phyloP scores from a whole-genome alignment of 2,888 invertebrate species.

The Lithophane socia region DNA sequence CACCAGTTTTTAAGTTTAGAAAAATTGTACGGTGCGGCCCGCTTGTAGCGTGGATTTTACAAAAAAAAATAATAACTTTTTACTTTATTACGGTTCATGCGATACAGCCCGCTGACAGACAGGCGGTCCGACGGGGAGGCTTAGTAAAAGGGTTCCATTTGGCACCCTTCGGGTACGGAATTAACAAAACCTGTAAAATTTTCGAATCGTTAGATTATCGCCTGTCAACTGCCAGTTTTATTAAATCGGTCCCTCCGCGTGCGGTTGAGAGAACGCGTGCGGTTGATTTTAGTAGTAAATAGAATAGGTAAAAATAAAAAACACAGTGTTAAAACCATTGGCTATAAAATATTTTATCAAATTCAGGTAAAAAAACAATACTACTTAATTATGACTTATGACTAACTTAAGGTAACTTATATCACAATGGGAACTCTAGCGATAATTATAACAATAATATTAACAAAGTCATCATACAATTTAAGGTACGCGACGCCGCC shows the following conservation, averaged over 20 bases:
- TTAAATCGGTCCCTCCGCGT: background rate
- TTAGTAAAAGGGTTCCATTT: too few relatives aligned
- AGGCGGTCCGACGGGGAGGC: too few relatives aligned
- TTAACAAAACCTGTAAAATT: background rate
- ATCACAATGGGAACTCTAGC: conserved; percentile 7
- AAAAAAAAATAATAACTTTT: too few relatives aligned
- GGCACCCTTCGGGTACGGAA: too few relatives aligned
- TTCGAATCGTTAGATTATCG: background rate
- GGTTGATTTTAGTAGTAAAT: background rate
- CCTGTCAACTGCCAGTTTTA: too few relatives aligned
- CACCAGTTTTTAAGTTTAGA: too few relatives aligned
- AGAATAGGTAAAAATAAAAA: background rate
- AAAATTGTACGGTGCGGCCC: background rate
- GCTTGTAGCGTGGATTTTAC: background rate
- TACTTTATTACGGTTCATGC: too few relatives aligned
- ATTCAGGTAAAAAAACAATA: conserved; percentile 14
- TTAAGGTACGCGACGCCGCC: background rate
- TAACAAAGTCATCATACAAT: background rate
- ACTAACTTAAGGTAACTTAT: conserved; percentile 9
- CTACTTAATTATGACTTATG: background rate
- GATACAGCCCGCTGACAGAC: too few relatives aligned
- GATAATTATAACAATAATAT: background rate
- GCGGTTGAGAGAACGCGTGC: fast-evolving
- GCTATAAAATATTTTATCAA: background rate
- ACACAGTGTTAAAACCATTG: background rate